Evolutionary conservation across 2,113 vertebrate genomes (phyloP), one percentile per base, ranked within the genome.

Genomic region (Eleginops maclovinus): DNA sequence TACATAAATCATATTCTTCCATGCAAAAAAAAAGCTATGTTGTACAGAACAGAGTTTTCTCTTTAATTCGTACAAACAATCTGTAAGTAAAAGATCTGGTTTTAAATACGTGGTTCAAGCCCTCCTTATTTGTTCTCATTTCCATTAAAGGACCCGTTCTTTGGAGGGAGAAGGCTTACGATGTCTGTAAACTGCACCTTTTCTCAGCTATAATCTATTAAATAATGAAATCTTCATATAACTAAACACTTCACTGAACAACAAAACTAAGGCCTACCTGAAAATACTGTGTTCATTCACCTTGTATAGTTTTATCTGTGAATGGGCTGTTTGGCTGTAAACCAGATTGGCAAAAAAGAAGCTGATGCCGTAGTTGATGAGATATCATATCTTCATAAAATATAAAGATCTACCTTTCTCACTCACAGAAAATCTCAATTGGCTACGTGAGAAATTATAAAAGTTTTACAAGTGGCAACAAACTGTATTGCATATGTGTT

Each of bases 301-400:
- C 59, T 87, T 89, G 89, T 85, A 91, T 89, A 90, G 90, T 75
- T 85, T 72, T 56, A 49, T 75, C 50, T 71, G 9, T 75, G 46
- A 13, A 9, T 51, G n/a, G 72, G 46, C 64, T 79, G 46, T 41
- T 75, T 64, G 50, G 49, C 58, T 75, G 63, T 43, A 54, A 72
- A 60, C 72, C 3, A 2, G 26, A 12, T 24, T 59, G 19, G n/a
- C 31, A 43, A 44, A 59, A 64, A 46, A 36, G 31, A 36, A 7
- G 6, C 8, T 36, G n/a, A n/a, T n/a, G n/a, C n/a, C 7, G 16
- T 63, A 28, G 15, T 22, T 66, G 77, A 73, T 65, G 12, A 71
- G 31, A 51, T 22, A 12, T 59, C 2, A 22, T n/a, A 55, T 68
- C 17, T 8, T 4, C 19, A 16, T 61, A 12, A 44, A 71, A 75